These are phyloP conservation scores for Cinclus cinclus DNA, from an alignment of 2,113 vertebrate genomes.

Conservation along the genomic window DNA sequence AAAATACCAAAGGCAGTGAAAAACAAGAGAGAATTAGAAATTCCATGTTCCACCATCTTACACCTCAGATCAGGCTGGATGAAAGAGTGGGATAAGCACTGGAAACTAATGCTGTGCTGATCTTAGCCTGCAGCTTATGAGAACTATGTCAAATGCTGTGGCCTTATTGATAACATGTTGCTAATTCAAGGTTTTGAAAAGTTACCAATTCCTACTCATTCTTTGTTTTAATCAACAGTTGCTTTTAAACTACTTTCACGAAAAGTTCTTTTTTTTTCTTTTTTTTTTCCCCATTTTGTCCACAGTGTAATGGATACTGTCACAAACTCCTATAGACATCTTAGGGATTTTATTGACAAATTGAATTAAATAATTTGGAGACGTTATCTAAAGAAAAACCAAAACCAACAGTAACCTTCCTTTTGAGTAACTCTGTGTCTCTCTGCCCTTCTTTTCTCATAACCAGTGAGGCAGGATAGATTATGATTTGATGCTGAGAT, in stretches of 20 bases:
- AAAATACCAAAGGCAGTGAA: neutral
- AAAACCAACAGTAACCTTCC: neutral
- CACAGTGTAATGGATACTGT: neutral
- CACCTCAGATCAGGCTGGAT: neutral
- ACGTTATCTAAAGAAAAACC: neutral
- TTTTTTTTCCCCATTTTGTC: neutral
- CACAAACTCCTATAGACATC: neutral
- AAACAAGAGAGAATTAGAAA: neutral
- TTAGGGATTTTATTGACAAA: neutral
- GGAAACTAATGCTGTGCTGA: neutral
- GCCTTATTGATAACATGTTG: neutral
- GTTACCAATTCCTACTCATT: neutral
- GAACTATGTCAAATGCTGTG: fast-evolving
- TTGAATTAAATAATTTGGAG: neutral
- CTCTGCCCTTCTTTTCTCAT: neutral
- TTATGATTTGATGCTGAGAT: neutral
- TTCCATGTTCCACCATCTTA: fast-evolving
- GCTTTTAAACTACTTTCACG: neutral
- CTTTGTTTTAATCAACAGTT: neutral
- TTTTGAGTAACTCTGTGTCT: neutral
- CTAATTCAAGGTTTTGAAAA: neutral
- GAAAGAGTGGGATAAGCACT: neutral
- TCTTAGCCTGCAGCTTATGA: neutral
- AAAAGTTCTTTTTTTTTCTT: neutral
- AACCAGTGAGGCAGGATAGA: neutral